Base-by-base conservation (phyloP, 2,888 invertebrate genomes). In the Aleiodes alternator region DNA sequence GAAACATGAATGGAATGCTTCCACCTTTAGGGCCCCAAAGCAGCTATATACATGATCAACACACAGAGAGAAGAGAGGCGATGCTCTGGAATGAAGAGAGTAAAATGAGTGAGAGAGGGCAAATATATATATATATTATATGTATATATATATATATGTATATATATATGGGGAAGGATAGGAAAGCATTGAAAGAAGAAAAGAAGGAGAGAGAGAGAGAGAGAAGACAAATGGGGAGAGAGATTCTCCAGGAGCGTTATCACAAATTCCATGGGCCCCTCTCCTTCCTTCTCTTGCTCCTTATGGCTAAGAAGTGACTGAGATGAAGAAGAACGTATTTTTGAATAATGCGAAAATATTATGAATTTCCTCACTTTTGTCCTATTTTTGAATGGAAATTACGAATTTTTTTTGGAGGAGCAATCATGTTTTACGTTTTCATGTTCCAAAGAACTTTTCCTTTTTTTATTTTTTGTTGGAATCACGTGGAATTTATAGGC, bases 1-100 rank as follows among this genome's bases (percentile, higher is more conserved):
- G 83, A 86, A 85, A 83, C 86, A 86, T 86, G 86, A 86, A 86
- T 86, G 86, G 86, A 86, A 86, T 86, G 86, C 85, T 84, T 85
- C 82, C 81, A 83, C 79, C 75, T 69, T 76, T 68, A 77, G 82
- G 57, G 38, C 71, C 72, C 72, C 56, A 57, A 57, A 69, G 51
- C 77, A 57, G 70, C 78, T 80, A 77, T 80, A 80, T 81, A 81
- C 80, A 82, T 79, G 79, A 81, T 80, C 23, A 1, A 23, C 1
- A 23, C 23, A 23, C 23, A 23, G 23, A 23, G 2, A 80, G 79
- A 82, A 79, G 79, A 81, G 80, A 80, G 81, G 79, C 81, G 79
- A 75, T 75, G 68, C 79, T 79, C 76, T 74, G 79, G 74, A 79
- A 79, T 80, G 77, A 71, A 76, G 76, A 68, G 34, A 75, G 66